These are phyloP conservation scores for Carabus problematicus DNA, from an alignment of 2,888 invertebrate genomes.

Conservation along the genomic window DNA sequence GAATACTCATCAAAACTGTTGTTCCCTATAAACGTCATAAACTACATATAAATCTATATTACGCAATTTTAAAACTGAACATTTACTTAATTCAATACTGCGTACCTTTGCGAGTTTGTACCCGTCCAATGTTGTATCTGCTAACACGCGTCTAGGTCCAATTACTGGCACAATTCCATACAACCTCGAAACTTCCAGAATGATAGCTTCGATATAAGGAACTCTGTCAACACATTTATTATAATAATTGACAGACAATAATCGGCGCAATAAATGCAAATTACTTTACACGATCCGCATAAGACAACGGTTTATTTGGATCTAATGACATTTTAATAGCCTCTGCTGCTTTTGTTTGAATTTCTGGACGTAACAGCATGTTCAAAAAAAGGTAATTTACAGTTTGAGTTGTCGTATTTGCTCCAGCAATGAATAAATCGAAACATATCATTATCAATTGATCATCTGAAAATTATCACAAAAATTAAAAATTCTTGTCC, in stretches of 20 bases:
- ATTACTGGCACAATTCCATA: conserved; percentile 59
- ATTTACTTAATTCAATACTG: neutral
- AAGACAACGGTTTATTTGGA: conserved; percentile 57
- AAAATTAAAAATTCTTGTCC: neutral
- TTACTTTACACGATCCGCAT: conserved; percentile 61
- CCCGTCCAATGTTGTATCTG: conserved; percentile 63
- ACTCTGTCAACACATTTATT: conserved; percentile 53
- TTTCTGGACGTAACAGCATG: conserved; percentile 65
- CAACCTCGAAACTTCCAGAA: conserved; percentile 62
- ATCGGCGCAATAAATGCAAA: conserved; percentile 12
- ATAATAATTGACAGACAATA: neutral
- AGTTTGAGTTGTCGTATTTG: conserved; percentile 69
- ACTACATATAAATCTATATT: conserved; percentile 7
- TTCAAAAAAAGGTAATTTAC: conserved; percentile 68
- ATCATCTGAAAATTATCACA: conserved; percentile 13
- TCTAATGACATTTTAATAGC: conserved; percentile 62
- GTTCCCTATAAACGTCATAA: conserved; percentile 53
- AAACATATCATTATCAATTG: conserved; percentile 58
- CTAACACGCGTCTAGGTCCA: conserved; percentile 63
- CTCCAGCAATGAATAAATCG: conserved; percentile 74
- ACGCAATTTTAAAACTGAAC: neutral
- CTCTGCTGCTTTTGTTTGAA: conserved; percentile 65
- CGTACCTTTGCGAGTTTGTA: conserved; percentile 60
- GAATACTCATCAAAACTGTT: conserved; percentile 53
- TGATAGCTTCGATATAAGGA: conserved; percentile 64